phyloP scores from a whole-genome alignment of 2,888 invertebrate species.

The Zygaena filipendulae region DNA sequence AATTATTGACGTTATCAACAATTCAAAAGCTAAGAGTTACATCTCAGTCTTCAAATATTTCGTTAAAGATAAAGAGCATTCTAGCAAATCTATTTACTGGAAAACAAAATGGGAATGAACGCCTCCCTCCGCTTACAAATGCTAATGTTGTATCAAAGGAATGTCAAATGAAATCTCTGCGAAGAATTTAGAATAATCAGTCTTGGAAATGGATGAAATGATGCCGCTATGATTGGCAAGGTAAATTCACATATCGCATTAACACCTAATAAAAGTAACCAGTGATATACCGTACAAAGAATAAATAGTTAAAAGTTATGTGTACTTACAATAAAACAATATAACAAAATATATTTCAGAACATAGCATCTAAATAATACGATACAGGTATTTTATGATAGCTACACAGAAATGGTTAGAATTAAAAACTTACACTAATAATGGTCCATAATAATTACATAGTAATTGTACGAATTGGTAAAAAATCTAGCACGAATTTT shows the following conservation, averaged over 20 bases:
- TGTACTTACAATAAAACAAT: conserved; percentile 25
- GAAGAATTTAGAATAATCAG: conserved; percentile 65
- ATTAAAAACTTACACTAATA: conserved; percentile 30
- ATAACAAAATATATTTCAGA: conserved; percentile 6
- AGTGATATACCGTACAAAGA: conserved; percentile 34
- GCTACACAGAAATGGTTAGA: conserved; percentile 21
- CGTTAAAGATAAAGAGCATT: conserved; percentile 26
- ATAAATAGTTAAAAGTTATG: conserved; percentile 56
- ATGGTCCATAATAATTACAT: conserved; percentile 48
- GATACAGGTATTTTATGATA: conserved; percentile 16
- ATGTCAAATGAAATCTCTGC: conserved; percentile 42
- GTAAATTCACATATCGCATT: conserved; percentile 10
- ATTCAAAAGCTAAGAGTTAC: conserved; percentile 41
- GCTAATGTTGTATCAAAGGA: conserved; percentile 25
- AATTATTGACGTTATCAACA: conserved; percentile 56
- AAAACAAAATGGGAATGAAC: conserved; percentile 18
- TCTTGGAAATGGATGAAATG: conserved; percentile 54
- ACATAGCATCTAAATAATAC: too few species aligned
- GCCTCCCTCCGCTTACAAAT: conserved; percentile 9
- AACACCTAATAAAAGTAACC: conserved; percentile 16
- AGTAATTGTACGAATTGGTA: conserved; percentile 55
- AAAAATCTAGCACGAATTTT: conserved; percentile 62
- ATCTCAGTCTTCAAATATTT: conserved; percentile 39
- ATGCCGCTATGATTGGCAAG: conserved; percentile 32
- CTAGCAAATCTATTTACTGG: conserved; percentile 28